Conservation (phyloP, 2,113 vertebrate genomes). For the Epinephelus cyanopodus region DNA sequence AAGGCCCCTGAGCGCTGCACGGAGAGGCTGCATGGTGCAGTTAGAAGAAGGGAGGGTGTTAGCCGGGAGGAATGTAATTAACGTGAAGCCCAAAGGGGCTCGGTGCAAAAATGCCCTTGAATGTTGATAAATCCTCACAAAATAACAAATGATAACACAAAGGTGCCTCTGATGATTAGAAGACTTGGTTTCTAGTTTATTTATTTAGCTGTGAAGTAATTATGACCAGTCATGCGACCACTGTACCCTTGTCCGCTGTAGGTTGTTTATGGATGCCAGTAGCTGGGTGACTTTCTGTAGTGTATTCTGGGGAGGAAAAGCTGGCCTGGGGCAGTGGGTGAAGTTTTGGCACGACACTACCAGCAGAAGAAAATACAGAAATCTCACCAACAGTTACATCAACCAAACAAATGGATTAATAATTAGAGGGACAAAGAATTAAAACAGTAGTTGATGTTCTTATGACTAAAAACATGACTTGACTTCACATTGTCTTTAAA, state of each 20-base stretch:
- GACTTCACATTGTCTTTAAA: too few relatives aligned
- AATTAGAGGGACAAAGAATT: too few relatives aligned
- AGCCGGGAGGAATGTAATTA: slow-evolving; percentile 8
- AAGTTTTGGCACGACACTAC: neutral
- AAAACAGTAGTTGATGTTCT: too few relatives aligned
- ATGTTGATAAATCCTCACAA: neutral
- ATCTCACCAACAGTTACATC: too few relatives aligned
- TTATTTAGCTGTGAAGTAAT: neutral
- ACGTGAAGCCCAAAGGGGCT: neutral
- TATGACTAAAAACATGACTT: too few relatives aligned
- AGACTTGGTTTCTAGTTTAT: neutral
- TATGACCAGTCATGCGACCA: neutral
- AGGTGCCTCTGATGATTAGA: neutral
- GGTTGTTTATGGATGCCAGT: neutral
- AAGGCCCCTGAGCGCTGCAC: neutral
- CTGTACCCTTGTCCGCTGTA: neutral
- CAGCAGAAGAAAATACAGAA: neutral
- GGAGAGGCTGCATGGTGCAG: slow-evolving; percentile 2
- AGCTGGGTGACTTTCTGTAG: neutral
- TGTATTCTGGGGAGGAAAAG: neutral
- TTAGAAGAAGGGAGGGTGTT: neutral
- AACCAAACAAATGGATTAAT: too few relatives aligned
- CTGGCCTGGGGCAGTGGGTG: too few relatives aligned
- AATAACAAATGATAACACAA: neutral
- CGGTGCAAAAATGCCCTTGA: slow-evolving; percentile 12